Conservation (phyloP, 2,113 vertebrate species). For the Capreolus pygargus region DNA sequence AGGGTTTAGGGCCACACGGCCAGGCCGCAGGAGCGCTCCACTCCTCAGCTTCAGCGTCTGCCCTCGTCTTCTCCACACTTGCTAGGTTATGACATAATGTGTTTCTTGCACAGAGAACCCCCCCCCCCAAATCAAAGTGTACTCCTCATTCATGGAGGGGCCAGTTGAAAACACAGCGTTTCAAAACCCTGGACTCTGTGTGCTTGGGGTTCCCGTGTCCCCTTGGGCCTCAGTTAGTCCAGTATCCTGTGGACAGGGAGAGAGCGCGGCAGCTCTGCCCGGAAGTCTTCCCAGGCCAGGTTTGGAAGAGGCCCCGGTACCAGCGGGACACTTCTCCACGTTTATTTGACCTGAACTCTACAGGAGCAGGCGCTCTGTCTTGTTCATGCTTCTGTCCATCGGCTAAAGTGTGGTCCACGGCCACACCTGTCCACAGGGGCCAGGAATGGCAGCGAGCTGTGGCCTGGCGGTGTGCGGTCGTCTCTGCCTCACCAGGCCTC, state of each 20-base stretch:
- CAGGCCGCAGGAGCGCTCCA: neutral
- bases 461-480: fast-evolving
- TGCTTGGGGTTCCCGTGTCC: neutral
- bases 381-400: neutral
- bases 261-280: neutral
- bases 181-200: neutral
- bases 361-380: neutral
- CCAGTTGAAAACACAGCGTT: neutral
- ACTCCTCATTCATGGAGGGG: too few species aligned
- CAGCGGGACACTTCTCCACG: neutral
- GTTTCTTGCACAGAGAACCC: neutral
- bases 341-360: neutral
- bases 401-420: fast-evolving
- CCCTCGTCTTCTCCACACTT: neutral
- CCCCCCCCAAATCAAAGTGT: neutral
- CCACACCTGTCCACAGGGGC: neutral
- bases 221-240: neutral
- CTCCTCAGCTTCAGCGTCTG: neutral
- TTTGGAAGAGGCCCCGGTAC: neutral
- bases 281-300: neutral
- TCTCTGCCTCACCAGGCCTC: neutral
- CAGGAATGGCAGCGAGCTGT: neutral
- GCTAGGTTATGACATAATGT: neutral
- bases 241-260: neutral
- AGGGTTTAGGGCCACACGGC: neutral